Evolutionary conservation across 2,797 vertebrate species (phyloP).

Genomic region (Dicrostonyx torquatus): DNA sequence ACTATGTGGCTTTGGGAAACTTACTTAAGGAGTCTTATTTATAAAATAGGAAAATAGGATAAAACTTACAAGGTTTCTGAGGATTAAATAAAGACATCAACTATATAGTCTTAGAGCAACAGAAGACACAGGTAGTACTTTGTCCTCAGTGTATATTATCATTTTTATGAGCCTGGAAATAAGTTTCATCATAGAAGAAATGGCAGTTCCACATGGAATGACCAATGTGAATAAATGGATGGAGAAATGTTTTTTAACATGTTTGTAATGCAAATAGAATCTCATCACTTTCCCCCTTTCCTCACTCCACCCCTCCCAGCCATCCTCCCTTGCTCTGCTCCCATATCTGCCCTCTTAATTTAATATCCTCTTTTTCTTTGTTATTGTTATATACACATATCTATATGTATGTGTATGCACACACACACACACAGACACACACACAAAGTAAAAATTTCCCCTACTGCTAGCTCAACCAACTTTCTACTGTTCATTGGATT

Average conservation of each 20-base stretch:
- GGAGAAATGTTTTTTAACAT: background rate
- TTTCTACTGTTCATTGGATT: background rate
- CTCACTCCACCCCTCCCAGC: too few species aligned
- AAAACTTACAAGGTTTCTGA: background rate
- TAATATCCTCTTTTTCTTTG: background rate
- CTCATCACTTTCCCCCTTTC: background rate
- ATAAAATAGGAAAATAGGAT: background rate
- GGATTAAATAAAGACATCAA: slow-evolving; percentile 10
- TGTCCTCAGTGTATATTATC: background rate
- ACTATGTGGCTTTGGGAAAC: background rate
- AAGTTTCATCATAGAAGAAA: background rate
- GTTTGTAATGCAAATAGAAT: background rate
- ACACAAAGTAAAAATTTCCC: background rate
- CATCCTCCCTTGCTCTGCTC: background rate
- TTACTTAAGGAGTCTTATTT: background rate
- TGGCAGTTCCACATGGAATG: background rate
- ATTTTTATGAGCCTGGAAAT: background rate
- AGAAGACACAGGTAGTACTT: background rate
- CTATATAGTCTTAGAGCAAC: background rate
- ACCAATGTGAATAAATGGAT: background rate
- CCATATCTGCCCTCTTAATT: background rate
- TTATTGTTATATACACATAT: background rate
- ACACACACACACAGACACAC: background rate
- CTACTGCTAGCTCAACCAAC: background rate
- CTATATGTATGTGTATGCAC: too few species aligned